These are phyloP conservation scores for Taurulus bubalis DNA, from an alignment of 2,113 vertebrate species.

Conservation along the genomic window DNA sequence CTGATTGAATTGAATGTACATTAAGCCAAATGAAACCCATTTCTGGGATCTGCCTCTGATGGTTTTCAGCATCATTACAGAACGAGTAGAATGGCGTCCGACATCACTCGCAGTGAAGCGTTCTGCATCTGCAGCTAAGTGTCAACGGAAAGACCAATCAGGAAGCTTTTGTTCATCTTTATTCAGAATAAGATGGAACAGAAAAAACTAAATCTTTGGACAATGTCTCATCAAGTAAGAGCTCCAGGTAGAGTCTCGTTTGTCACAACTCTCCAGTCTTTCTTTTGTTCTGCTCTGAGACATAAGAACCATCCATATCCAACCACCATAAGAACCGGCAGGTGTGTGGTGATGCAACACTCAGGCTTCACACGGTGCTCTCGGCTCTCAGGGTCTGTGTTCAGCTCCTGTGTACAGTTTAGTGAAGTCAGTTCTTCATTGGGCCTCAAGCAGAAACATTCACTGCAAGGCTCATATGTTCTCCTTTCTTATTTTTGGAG, in stretches of 20 bases:
- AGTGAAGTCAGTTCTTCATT: not conserved
- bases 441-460: not conserved
- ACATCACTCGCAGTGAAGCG: slow-evolving; percentile 4
- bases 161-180: not conserved
- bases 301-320: no score
- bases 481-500: not conserved
- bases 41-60: slow-evolving; percentile 16
- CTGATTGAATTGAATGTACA: slow-evolving; percentile 18
- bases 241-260: not conserved
- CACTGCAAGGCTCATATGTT: not conserved
- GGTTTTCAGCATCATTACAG: not conserved
- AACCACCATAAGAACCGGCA: no score
- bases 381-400: no score
- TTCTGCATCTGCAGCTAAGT: slow-evolving; percentile 11
- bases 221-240: not conserved
- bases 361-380: no score
- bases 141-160: slow-evolving; percentile 3
- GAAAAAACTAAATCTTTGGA: not conserved
- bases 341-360: no score
- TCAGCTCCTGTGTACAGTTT: not conserved
- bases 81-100: slow-evolving; percentile 11
- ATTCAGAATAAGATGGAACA: not conserved
- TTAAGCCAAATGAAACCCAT: slow-evolving; percentile 10
- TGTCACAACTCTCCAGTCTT: not conserved
- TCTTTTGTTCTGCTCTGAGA: not conserved